Evolutionary conservation across 1,140 invertebrate genomes (phyloP).

Genomic region (Drosophila prosaltans): DNA sequence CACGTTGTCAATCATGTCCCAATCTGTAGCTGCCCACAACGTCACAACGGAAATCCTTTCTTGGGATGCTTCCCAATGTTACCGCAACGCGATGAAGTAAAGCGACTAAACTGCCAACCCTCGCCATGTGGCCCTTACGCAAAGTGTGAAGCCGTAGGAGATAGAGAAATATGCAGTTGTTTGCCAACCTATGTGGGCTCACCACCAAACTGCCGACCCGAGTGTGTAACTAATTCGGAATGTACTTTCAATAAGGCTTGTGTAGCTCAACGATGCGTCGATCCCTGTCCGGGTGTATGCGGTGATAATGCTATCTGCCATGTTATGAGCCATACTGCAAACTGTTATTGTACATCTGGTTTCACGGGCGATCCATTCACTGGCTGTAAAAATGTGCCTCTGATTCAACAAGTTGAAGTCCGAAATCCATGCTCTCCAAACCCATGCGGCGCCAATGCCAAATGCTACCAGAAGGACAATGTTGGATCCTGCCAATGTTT

Average conservation of each 20-base stretch:
- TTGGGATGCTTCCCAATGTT: slow-evolving; percentile 85
- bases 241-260: slow-evolving; percentile 85
- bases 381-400: slow-evolving; percentile 85
- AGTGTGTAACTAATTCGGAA: slow-evolving; percentile 92
- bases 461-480: slow-evolving; percentile 87
- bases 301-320: slow-evolving; percentile 67
- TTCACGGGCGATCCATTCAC: slow-evolving; percentile 84
- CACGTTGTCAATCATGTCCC: slow-evolving; percentile 92
- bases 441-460: slow-evolving; percentile 89
- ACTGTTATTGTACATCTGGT: slow-evolving; percentile 84
- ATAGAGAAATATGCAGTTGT: slow-evolving; percentile 88
- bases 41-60: slow-evolving; percentile 92
- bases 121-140: slow-evolving; percentile 91
- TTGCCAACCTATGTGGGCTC: slow-evolving; percentile 89
- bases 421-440: slow-evolving; percentile 84
- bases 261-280: slow-evolving; percentile 87
- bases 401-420: slow-evolving; percentile 63
- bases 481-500: slow-evolving; percentile 89
- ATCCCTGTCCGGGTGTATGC: slow-evolving; percentile 90
- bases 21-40: slow-evolving; percentile 90
- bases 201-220: slow-evolving; percentile 90
- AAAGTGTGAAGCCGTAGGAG: slow-evolving; percentile 86
- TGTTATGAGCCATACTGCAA: slow-evolving; percentile 78
- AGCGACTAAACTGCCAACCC: slow-evolving; percentile 85
- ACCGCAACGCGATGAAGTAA: slow-evolving; percentile 57